Evolutionary conservation across 1,140 invertebrate genomes (phyloP).

Genomic region (Luehdorfia chinensis): DNA sequence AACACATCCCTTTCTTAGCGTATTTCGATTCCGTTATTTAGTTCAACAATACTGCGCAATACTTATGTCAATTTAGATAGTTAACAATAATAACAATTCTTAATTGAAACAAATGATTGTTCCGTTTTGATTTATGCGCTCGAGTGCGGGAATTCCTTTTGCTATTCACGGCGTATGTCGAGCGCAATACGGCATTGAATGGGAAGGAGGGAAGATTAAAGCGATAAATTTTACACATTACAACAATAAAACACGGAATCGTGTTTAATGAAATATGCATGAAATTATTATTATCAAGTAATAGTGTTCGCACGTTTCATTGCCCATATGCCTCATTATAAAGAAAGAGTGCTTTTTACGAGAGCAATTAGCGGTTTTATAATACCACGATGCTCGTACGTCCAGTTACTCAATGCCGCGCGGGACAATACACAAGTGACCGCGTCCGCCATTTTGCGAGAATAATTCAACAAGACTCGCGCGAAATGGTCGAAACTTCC

Average conservation of each 20-base stretch:
- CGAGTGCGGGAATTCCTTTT: constrained; percentile 9
- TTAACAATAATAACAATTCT: constrained; percentile 9
- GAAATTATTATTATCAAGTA: constrained; percentile 17
- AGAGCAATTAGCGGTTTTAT: constrained; percentile 54
- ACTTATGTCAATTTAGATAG: background rate
- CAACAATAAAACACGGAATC: constrained; percentile 10
- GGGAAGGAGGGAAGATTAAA: constrained; percentile 6
- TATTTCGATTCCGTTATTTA: background rate
- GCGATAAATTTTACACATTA: constrained; percentile 11
- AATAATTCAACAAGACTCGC: constrained; percentile 62
- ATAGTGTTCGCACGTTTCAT: constrained; percentile 12
- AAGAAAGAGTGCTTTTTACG: constrained; percentile 38
- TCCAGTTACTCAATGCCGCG: constrained; percentile 29
- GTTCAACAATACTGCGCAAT: background rate
- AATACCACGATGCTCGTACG: constrained; percentile 38
- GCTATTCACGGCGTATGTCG: background rate
- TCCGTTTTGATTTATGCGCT: constrained; percentile 8
- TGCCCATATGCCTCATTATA: constrained; percentile 21
- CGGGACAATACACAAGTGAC: constrained; percentile 39
- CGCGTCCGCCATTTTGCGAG: constrained; percentile 46
- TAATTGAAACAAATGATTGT: constrained; percentile 14
- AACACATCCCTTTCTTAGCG: too few relatives aligned
- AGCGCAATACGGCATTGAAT: constrained; percentile 18
- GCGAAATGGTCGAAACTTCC: constrained; percentile 55
- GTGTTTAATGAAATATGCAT: constrained; percentile 13